Evolutionary conservation across 1,140 invertebrate genomes (phyloP), one percentile per base, ranked within the genome.

Genomic region (Drosophila rhopaloa): DNA sequence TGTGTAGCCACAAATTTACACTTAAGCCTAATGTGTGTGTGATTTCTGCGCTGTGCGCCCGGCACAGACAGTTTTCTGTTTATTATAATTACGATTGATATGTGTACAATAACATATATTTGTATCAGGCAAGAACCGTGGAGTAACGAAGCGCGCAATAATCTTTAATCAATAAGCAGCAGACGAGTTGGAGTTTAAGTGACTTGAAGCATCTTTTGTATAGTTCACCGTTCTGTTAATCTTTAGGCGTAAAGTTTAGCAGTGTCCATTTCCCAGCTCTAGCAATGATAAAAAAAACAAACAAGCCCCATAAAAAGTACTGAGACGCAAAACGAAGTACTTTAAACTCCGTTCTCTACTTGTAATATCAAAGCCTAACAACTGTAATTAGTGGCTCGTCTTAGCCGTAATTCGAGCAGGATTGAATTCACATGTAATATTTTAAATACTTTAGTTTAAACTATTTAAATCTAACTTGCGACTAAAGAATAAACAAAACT

Each of bases 11-110:
- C 84, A 89, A 76, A 89, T 84, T 89, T 81, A 89, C 81, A 89
- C 84, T 89, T 89, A 90, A 89, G 85, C 81, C 70, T 89, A 89
- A 84, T 73, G 84, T 89, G 85, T 89, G 84, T 89, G 84, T 84
- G 84, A 90, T 89, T 84, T 90, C 85, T 83, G 83, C 60, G 76
- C 72, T 80, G 81, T 84, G 81, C 61, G 76, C 76, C 60, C 38
- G 32, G 77, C 67, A 71, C 68, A 70, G 74, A 65, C 66, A 72
- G 81, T 75, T 75, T 89, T 89, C 84, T 84, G 84, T 89, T 81
- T 89, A 86, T 56, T 79, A 88, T 76, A 79, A 71, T 80, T 72
- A 73, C 55, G 75, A 80, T 78, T 74, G 67, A 82, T 74, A 79
- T 75, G 47, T 79, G 74, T 71, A 70, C 38, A 76, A 56, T 66